These are phyloP conservation scores for Rynchops niger DNA, from an alignment of 2,113 vertebrate genomes.

Conservation along the genomic window DNA sequence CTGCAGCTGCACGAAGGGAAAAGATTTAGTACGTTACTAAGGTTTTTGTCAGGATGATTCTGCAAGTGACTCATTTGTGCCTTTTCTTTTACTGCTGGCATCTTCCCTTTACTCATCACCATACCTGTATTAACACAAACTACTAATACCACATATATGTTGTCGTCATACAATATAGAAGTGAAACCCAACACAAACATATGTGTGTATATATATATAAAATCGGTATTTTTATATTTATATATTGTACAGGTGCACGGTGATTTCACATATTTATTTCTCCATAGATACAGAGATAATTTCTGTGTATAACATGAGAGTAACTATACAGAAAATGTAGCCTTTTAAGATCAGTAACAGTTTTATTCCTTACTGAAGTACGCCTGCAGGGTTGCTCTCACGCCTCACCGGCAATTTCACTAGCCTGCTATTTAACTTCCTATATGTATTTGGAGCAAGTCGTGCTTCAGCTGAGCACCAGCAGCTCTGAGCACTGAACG, in stretches of 20 bases:
- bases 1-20: neutral
- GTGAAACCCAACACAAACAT: neutral
- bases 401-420: neutral
- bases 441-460: neutral
- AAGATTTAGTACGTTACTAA: neutral
- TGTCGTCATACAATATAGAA: neutral
- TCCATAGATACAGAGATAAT: neutral
- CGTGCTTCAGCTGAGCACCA: neutral
- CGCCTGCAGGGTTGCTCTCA: neutral
- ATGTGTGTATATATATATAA: no score
- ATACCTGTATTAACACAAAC: neutral
- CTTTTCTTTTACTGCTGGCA: neutral
- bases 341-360: accelerated
- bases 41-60: neutral
- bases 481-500: neutral
- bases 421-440: neutral
- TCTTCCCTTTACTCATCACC: neutral
- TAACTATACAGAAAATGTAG: neutral
- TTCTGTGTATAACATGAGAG: neutral
- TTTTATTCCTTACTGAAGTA: neutral
- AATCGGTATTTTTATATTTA: neutral
- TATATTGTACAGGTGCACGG: neutral
- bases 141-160: neutral
- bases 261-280: neutral
- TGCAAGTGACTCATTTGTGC: neutral